Conservation (phyloP, 2,888 invertebrate genomes). For the Agrochola litura region DNA sequence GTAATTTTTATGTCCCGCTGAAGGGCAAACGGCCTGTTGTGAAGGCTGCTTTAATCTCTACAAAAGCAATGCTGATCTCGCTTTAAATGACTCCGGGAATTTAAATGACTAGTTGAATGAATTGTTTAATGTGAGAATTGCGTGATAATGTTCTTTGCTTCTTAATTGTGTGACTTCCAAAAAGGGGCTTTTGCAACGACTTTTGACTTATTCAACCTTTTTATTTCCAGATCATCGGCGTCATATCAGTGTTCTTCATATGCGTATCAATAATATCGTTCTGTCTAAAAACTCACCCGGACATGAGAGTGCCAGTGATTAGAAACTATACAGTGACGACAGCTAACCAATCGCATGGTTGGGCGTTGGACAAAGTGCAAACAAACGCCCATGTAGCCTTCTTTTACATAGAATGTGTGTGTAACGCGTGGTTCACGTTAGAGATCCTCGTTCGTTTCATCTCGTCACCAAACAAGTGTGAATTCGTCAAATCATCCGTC, state of each 20-base stretch:
- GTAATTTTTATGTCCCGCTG: slow-evolving; percentile 56
- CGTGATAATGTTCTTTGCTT: not conserved
- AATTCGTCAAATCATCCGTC: slow-evolving; percentile 98
- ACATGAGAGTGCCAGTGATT: slow-evolving; percentile 98
- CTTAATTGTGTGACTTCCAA: not conserved
- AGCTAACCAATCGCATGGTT: slow-evolving; percentile 93
- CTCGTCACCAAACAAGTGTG: slow-evolving; percentile 97
- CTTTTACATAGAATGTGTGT: slow-evolving; percentile 99
- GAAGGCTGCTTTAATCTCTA: slow-evolving; percentile 51
- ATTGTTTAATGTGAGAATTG: slow-evolving; percentile 14
- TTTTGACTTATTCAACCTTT: slow-evolving; percentile 19
- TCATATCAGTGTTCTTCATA: slow-evolving; percentile 99
- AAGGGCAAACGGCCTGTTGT: slow-evolving; percentile 35
- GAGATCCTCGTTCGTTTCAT: slow-evolving; percentile 98
- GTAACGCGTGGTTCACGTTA: slow-evolving; percentile 99
- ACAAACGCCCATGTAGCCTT: slow-evolving; percentile 99
- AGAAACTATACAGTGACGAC: slow-evolving; percentile 94
- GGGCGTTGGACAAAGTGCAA: slow-evolving; percentile 97
- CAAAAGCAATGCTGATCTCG: slow-evolving; percentile 35
- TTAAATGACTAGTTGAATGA: slow-evolving; percentile 26
- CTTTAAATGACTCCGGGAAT: slow-evolving; percentile 24
- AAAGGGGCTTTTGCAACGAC: not conserved
- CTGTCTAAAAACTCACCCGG: slow-evolving; percentile 99
- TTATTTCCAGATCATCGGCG: slow-evolving; percentile 97
- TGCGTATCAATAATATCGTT: slow-evolving; percentile 99